Percentiles rank a stretch among this genome's conserved stretches.
Evolutionary conservation across 2,797 vertebrate genomes (phyloP).

Genomic region (Neosilurus hyrtlii): DNA sequence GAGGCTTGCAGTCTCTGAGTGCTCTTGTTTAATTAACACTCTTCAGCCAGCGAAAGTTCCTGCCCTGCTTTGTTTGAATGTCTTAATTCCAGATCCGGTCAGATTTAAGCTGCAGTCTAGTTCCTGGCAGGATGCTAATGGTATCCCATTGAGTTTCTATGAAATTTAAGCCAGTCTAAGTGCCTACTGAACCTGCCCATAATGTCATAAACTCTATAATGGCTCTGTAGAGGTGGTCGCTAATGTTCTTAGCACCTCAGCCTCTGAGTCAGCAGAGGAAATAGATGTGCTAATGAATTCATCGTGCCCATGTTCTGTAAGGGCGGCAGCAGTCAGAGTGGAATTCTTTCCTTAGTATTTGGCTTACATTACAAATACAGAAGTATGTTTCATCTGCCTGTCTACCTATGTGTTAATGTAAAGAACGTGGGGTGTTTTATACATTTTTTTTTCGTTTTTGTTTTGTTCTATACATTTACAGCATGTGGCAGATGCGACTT

Average conservation of each 20-base stretch:
- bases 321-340: conserved; percentile 1
- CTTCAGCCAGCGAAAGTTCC: not conserved
- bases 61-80: not conserved
- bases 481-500: too few relatives aligned
- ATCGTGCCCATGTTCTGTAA: not conserved
- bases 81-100: not conserved
- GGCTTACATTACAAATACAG: not conserved
- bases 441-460: too few relatives aligned
- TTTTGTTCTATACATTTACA: too few relatives aligned
- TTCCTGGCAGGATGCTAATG: conserved; percentile 36
- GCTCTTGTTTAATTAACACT: too few relatives aligned
- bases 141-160: conserved; percentile 18
- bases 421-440: not conserved
- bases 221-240: not conserved
- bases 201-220: conserved; percentile 35
- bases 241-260: conserved; percentile 25
- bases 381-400: not conserved
- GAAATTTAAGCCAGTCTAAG: conserved; percentile 24
- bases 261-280: conserved; percentile 33
- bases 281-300: conserved; percentile 22
- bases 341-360: conserved; percentile 4
- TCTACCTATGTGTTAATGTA: not conserved
- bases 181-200: conserved; percentile 13
- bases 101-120: conserved; percentile 7
- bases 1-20: too few relatives aligned